A percentile compares a stretch with the other conserved stretches of the same genome.
Evolutionary conservation across 2,113 vertebrate genomes (phyloP).

Genomic region (Xenopus laevis): DNA sequence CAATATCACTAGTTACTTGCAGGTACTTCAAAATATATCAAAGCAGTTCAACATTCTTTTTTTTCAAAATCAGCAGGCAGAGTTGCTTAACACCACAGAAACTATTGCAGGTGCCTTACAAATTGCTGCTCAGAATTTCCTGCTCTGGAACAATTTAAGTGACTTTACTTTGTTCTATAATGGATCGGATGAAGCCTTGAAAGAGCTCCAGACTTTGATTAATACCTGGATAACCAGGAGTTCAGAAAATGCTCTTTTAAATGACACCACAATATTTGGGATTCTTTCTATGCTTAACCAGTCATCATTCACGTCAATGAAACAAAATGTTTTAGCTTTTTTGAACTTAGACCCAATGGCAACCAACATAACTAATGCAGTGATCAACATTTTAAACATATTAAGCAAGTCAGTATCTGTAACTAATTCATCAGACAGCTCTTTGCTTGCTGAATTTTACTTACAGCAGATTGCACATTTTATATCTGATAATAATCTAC

Average conservation of each 20-base stretch:
- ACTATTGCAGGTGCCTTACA: background rate
- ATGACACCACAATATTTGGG: background rate
- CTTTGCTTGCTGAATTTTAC: background rate
- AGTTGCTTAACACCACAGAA: background rate
- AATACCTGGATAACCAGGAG: background rate
- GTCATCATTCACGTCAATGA: background rate
- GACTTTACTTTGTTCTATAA: constrained; percentile 5
- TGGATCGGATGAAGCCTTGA: background rate
- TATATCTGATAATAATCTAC: constrained; percentile 2
- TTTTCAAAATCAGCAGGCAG: background rate
- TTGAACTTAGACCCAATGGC: background rate
- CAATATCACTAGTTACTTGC: background rate
- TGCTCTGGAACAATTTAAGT: background rate
- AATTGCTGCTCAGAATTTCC: background rate
- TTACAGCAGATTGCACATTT: constrained; percentile 9
- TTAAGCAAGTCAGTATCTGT: background rate
- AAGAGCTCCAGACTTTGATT: constrained; percentile 15
- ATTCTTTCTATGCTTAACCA: constrained; percentile 12
- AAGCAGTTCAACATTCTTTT: constrained; percentile 6
- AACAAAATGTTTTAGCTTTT: constrained; percentile 4
- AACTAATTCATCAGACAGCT: background rate
- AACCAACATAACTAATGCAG: background rate
- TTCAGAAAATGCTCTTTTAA: background rate
- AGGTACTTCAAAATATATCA: background rate
- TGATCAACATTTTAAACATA: background rate